Conservation (phyloP, 2,888 invertebrate species). For the Scaptomyza caliginosa region DNA sequence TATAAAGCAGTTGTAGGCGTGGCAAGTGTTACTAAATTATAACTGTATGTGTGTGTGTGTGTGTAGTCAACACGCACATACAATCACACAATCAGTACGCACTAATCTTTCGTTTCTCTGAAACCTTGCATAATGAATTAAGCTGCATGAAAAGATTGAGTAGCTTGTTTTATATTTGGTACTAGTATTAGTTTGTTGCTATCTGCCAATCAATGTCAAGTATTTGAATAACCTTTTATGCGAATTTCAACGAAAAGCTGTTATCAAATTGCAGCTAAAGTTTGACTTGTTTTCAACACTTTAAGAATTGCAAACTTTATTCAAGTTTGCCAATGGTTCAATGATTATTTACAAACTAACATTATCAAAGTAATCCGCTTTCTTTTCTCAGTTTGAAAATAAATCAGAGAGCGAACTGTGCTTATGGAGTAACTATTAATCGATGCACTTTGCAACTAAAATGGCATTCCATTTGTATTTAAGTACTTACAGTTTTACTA, state of each 20-base stretch:
- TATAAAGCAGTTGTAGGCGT: constrained; percentile 19
- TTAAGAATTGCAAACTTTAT: background rate
- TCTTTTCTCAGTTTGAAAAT: no score
- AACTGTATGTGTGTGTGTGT: constrained; percentile 1
- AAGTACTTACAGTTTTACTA: no score
- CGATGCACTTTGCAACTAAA: no score
- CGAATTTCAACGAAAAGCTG: background rate
- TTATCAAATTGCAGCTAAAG: background rate
- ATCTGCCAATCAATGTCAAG: background rate
- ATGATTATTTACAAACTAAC: background rate
- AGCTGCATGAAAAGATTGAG: background rate
- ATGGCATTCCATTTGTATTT: no score
- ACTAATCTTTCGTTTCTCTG: constrained; percentile 3
- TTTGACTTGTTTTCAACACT: background rate
- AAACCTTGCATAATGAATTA: constrained; percentile 5
- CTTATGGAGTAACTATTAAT: no score
- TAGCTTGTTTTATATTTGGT: background rate
- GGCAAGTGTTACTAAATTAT: constrained; percentile 35
- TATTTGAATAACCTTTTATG: background rate
- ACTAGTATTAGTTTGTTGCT: background rate
- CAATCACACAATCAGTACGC: constrained; percentile 34
- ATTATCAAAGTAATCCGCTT: background rate
- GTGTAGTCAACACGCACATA: constrained; percentile 27
- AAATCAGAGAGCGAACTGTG: no score
- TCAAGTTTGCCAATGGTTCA: background rate